Percentiles rank a stretch among this genome's conserved stretches.
Evolutionary conservation across 2,888 invertebrate species (phyloP).

Genomic region (Megaustenia siamemsis): DNA sequence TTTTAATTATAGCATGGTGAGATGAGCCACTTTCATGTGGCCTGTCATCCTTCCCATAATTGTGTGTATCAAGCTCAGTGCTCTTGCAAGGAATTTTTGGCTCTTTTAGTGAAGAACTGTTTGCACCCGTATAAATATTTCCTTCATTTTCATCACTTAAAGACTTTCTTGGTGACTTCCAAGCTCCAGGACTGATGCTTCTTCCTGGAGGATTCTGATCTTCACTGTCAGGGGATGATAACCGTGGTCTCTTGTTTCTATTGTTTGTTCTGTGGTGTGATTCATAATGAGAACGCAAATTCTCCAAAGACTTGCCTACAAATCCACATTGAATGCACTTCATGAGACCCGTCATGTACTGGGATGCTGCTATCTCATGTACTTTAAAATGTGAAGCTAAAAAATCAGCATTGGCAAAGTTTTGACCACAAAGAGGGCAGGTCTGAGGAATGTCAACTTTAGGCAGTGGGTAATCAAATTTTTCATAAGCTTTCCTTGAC

Average conservation of each 20-base stretch:
- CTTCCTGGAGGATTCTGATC: background rate
- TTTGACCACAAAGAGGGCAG: constrained; percentile 74
- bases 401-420: constrained; percentile 69
- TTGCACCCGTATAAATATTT: background rate
- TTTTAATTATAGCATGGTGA: constrained; percentile 40
- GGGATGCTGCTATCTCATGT: constrained; percentile 70
- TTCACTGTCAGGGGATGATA: constrained; percentile 30
- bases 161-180: background rate
- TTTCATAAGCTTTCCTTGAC: constrained; percentile 77
- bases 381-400: constrained; percentile 70
- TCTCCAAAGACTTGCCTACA: constrained; percentile 66
- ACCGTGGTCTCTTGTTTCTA: constrained; percentile 6
- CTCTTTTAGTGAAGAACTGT: constrained; percentile 24
- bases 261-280: constrained; percentile 37
- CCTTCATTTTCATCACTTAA: constrained; percentile 3
- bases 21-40: background rate
- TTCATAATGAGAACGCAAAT: constrained; percentile 70
- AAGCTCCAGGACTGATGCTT: constrained; percentile 5
- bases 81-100: background rate
- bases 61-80: background rate
- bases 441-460: constrained; percentile 62
- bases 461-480: constrained; percentile 69
- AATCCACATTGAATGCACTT: constrained; percentile 72
- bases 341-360: constrained; percentile 63
- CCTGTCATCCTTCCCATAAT: constrained; percentile 2